A percentile compares a stretch with the other conserved stretches of the same genome.
Conservation (phyloP, 2,797 vertebrate species). For the Lepus townsendii region DNA sequence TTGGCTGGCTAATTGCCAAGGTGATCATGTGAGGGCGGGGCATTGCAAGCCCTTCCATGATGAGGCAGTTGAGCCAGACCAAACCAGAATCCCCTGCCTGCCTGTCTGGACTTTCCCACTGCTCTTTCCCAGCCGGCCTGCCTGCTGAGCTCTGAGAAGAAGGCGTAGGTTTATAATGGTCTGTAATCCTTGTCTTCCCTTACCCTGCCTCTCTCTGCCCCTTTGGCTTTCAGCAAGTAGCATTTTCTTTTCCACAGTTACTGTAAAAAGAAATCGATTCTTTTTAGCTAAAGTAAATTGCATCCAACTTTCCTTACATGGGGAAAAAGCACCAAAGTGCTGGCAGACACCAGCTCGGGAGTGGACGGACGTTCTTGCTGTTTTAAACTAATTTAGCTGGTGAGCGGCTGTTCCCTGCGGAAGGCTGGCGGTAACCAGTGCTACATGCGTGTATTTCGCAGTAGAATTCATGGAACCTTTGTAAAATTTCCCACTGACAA, state of each 20-base stretch:
- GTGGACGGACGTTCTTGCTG: constrained; percentile 4
- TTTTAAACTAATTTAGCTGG: constrained; percentile 36
- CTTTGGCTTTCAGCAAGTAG: neutral
- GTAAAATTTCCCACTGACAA: constrained; percentile 13
- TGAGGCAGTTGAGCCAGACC: neutral
- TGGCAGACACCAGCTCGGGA: constrained; percentile 21
- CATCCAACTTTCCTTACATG: constrained; percentile 59
- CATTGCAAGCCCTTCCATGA: neutral
- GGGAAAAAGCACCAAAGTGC: constrained; percentile 59
- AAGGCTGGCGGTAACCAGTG: neutral
- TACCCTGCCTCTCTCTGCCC: neutral
- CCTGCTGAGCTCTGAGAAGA: neutral
- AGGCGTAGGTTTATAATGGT: neutral
- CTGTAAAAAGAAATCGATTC: constrained; percentile 75
- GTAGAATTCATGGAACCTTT: neutral
- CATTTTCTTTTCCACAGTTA: constrained; percentile 69
- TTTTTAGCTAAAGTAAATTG: constrained; percentile 77
- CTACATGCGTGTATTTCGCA: neutral
- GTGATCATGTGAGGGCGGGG: neutral
- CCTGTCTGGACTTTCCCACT: neutral
- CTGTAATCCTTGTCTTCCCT: neutral
- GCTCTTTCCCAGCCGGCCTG: neutral
- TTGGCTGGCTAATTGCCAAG: neutral
- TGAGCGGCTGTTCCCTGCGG: neutral
- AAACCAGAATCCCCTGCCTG: neutral